Conservation (phyloP, 2,888 invertebrate genomes). For the Sycophila texana region DNA sequence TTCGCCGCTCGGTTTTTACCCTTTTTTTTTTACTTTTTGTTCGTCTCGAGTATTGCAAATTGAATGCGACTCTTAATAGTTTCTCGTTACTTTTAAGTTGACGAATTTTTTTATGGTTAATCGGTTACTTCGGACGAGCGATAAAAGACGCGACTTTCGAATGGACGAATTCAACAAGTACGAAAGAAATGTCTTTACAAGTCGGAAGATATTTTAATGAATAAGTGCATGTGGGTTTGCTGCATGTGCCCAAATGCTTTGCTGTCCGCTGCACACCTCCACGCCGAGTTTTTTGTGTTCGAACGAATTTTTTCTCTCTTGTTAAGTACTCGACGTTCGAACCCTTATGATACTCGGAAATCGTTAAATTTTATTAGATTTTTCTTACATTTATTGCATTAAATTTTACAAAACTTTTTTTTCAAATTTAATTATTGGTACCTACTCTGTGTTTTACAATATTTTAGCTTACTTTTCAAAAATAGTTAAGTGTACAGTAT, state of each 20-base stretch:
- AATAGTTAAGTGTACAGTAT: background rate
- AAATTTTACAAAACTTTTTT: background rate
- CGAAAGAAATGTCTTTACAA: slow-evolving; percentile 7
- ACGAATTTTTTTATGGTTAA: background rate
- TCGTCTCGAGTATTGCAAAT: background rate
- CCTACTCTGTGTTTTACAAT: background rate
- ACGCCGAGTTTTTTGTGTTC: slow-evolving; percentile 46
- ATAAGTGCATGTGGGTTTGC: slow-evolving; percentile 72
- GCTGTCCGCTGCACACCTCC: slow-evolving; percentile 69
- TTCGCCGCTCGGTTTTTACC: background rate
- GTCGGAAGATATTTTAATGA: slow-evolving; percentile 36
- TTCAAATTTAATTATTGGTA: background rate
- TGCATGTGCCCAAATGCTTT: slow-evolving; percentile 75
- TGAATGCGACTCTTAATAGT: background rate
- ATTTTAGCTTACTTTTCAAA: background rate
- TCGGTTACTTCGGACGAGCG: background rate
- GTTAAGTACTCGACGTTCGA: slow-evolving; percentile 9
- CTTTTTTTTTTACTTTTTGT: slow-evolving; percentile 15
- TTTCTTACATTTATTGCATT: slow-evolving; percentile 8
- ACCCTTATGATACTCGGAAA: slow-evolving; percentile 34
- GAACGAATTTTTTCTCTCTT: slow-evolving; percentile 24
- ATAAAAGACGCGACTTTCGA: background rate
- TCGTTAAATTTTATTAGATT: slow-evolving; percentile 19
- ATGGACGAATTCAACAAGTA: slow-evolving; percentile 31
- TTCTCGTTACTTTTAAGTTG: background rate